Conservation (phyloP, 1,140 invertebrate genomes). For the Mizuhopecten yessoensis region DNA sequence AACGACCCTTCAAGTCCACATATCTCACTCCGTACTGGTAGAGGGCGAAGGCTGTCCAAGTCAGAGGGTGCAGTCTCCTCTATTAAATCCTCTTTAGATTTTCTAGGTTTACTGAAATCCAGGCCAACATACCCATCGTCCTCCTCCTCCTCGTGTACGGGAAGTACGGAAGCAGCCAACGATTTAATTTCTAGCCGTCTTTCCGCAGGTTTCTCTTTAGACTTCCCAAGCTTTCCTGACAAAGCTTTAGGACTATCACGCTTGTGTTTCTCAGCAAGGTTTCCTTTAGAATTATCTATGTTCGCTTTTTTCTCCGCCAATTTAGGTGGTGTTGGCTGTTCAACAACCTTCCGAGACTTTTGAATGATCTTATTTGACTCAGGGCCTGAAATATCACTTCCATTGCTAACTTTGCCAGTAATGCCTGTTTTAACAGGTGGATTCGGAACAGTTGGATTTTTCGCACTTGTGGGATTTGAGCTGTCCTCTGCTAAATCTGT, state of each 20-base stretch:
- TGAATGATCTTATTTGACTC: background rate
- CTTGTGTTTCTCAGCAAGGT: background rate
- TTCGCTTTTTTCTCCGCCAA: background rate
- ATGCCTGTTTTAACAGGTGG: background rate
- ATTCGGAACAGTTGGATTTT: background rate
- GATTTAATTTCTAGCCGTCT: conserved; percentile 33
- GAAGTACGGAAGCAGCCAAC: background rate
- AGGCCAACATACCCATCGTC: conserved; percentile 59
- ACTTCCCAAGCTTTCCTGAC: background rate
- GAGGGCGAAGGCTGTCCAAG: background rate
- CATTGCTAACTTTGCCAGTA: background rate
- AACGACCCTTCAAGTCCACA: background rate
- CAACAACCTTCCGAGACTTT: background rate
- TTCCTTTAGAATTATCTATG: background rate
- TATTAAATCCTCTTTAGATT: background rate
- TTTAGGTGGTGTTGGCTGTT: background rate
- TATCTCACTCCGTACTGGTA: background rate
- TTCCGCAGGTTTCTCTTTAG: background rate
- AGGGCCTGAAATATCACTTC: background rate
- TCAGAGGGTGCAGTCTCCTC: background rate
- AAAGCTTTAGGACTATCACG: background rate
- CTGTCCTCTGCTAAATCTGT: background rate
- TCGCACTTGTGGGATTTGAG: background rate
- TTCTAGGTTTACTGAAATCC: conserved; percentile 44
- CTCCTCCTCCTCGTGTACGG: background rate